Evolutionary conservation across 30 jellyfish, hydroid and myxozoan genomes (phyloP).

Genomic region (Cassiopea andromeda): DNA sequence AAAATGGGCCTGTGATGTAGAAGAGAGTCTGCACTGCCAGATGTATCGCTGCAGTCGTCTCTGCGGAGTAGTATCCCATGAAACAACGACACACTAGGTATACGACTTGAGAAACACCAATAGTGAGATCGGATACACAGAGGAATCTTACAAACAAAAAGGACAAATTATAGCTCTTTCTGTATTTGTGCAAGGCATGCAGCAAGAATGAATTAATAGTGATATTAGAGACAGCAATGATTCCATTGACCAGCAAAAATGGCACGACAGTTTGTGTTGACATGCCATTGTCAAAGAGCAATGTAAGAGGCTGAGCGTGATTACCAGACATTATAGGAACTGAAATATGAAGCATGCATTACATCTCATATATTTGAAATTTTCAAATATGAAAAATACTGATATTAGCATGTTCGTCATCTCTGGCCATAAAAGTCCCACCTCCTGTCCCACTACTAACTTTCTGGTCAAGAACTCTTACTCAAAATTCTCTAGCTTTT

Average conservation of each 20-base stretch:
- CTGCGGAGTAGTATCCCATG: slow-evolving; percentile 17
- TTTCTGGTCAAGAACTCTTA: too few species aligned
- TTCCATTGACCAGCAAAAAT: background rate
- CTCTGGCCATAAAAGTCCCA: too few species aligned
- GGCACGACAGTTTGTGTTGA: slow-evolving; percentile 14
- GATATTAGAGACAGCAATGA: slow-evolving; percentile 35
- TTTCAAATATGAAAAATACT: background rate
- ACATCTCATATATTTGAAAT: background rate
- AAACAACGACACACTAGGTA: slow-evolving; percentile 25
- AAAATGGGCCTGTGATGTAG: slow-evolving; percentile 33
- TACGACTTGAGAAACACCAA: slow-evolving; percentile 21
- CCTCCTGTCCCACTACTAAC: too few species aligned
- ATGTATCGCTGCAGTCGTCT: background rate
- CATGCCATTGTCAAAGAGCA: slow-evolving; percentile 23
- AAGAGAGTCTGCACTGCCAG: slow-evolving; percentile 27
- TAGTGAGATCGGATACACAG: slow-evolving; percentile 24
- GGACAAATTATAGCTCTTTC: background rate
- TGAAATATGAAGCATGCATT: background rate
- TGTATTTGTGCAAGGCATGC: slow-evolving; percentile 7
- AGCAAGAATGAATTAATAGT: slow-evolving; percentile 19
- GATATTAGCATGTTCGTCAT: too few species aligned
- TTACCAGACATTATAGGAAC: background rate
- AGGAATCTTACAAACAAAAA: slow-evolving; percentile 20
- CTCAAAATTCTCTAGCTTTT: too few species aligned
- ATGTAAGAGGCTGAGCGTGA: background rate